These are phyloP conservation scores for Olivierus martensii DNA, from an alignment of 1,140 invertebrate species.

Conservation along the genomic window DNA sequence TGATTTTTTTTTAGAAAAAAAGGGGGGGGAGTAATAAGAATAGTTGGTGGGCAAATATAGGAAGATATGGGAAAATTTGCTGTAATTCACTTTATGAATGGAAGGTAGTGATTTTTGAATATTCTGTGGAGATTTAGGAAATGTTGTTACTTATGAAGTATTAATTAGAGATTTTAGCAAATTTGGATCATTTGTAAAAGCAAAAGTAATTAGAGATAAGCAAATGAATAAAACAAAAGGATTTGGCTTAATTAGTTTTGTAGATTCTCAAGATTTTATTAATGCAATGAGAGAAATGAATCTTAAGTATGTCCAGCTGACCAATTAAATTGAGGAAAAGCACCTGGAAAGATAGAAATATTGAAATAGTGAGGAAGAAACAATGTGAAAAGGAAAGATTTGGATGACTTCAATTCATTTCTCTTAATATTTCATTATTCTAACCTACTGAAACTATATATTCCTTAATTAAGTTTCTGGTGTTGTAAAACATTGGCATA, in stretches of 20 bases:
- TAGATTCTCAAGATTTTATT: constrained; percentile 94
- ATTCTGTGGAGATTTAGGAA: constrained; percentile 97
- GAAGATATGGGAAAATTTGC: no score
- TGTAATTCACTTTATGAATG: no score
- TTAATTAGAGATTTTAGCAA: constrained; percentile 86
- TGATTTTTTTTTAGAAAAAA: neutral
- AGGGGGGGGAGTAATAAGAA: no score
- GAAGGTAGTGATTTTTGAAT: constrained; percentile 96
- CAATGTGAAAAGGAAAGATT: constrained; percentile 16
- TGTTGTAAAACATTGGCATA: no score
- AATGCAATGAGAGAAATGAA: constrained; percentile 69
- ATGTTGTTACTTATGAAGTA: constrained; percentile 96
- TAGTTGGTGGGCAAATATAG: no score
- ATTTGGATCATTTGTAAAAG: constrained; percentile 85
- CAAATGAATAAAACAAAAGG: constrained; percentile 96
- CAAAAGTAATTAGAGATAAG: constrained; percentile 92
- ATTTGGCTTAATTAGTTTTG: constrained; percentile 97
- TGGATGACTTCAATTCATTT: neutral
- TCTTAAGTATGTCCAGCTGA: constrained; percentile 88
- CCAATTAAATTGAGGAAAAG: constrained; percentile 97
- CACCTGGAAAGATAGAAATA: constrained; percentile 83
- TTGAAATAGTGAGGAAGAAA: constrained; percentile 88
- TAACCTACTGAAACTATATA: no score
- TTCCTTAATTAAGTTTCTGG: no score
- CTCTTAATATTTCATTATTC: no score